Evolutionary conservation across 92 coral and sea anemone species (phyloP).

Genomic region (Epizoanthus scotinus): DNA sequence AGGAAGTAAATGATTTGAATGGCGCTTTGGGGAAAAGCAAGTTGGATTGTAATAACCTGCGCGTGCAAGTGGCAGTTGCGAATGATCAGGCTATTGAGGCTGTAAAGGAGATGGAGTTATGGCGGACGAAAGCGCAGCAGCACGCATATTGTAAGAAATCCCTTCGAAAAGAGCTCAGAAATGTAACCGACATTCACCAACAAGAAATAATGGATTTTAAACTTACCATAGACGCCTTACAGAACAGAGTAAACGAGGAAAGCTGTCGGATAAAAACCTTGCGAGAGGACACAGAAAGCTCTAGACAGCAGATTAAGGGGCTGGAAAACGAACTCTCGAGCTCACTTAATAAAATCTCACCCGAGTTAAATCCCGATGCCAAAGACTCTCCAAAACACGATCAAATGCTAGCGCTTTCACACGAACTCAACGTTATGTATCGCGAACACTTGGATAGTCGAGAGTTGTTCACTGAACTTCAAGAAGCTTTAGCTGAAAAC

Average conservation of each 20-base stretch:
- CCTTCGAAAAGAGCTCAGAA: constrained; percentile 29
- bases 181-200: constrained; percentile 52
- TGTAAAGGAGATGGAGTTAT: constrained; percentile 61
- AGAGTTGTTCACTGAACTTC: constrained; percentile 49
- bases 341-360: background rate
- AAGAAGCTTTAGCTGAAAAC: constrained; percentile 43
- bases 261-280: background rate
- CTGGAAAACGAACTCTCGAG: constrained; percentile 48
- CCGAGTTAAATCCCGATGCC: constrained; percentile 1
- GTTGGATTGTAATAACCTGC: constrained; percentile 52
- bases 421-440: constrained; percentile 64
- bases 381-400: constrained; percentile 35
- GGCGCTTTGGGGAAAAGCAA: constrained; percentile 50
- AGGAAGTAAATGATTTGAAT: constrained; percentile 55
- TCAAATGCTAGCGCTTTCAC: constrained; percentile 44
- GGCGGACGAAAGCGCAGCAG: constrained; percentile 71
- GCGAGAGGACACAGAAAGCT: constrained; percentile 56
- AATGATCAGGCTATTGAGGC: constrained; percentile 64
- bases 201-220: constrained; percentile 50
- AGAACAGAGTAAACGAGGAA: constrained; percentile 2
- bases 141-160: constrained; percentile 56
- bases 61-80: constrained; percentile 49
- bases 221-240: constrained; percentile 1
- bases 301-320: constrained; percentile 54
- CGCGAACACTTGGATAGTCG: constrained; percentile 63